phyloP scores from a whole-genome alignment of 2,797 vertebrate species.

The Poecilia wingei region DNA sequence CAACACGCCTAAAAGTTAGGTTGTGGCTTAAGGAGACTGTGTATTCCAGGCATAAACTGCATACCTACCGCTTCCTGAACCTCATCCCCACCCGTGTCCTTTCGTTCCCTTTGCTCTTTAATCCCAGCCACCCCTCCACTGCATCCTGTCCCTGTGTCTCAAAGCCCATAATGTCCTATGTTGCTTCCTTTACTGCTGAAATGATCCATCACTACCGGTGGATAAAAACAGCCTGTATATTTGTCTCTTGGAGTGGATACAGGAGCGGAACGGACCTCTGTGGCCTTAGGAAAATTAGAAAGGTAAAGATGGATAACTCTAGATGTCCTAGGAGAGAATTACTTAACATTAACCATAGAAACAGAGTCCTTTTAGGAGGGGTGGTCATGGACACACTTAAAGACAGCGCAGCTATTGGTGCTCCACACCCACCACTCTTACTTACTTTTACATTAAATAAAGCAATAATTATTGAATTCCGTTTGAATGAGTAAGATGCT shows the following conservation, averaged over 20 bases:
- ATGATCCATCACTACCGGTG: constrained; percentile 73
- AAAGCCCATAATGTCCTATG: constrained; percentile 59
- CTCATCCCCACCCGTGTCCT: constrained; percentile 55
- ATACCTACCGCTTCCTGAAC: constrained; percentile 72
- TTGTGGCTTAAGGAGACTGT: constrained; percentile 67
- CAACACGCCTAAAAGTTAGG: constrained; percentile 79
- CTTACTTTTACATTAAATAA: constrained; percentile 99
- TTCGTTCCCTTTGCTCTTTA: constrained; percentile 53
- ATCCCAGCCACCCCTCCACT: constrained; percentile 46
- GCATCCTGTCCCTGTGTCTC: constrained; percentile 58
- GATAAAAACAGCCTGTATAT: constrained; percentile 73
- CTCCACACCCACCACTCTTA: constrained; percentile 86
- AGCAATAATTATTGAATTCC: constrained; percentile 99
- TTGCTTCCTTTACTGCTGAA: constrained; percentile 60
- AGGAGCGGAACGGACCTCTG: constrained; percentile 64
- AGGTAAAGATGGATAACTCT: constrained; percentile 69
- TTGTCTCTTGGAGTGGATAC: constrained; percentile 59
- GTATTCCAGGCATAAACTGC: constrained; percentile 61
- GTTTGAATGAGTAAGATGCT: constrained; percentile 98
- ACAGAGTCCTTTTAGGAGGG: constrained; percentile 56
- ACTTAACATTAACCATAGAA: constrained; percentile 62
- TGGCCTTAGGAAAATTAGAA: constrained; percentile 51
- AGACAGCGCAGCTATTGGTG: constrained; percentile 82
- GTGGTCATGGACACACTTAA: constrained; percentile 67
- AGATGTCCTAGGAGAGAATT: constrained; percentile 67